phyloP scores from a whole-genome alignment of 1,140 invertebrate species.

The Nautilus pompilius region DNA sequence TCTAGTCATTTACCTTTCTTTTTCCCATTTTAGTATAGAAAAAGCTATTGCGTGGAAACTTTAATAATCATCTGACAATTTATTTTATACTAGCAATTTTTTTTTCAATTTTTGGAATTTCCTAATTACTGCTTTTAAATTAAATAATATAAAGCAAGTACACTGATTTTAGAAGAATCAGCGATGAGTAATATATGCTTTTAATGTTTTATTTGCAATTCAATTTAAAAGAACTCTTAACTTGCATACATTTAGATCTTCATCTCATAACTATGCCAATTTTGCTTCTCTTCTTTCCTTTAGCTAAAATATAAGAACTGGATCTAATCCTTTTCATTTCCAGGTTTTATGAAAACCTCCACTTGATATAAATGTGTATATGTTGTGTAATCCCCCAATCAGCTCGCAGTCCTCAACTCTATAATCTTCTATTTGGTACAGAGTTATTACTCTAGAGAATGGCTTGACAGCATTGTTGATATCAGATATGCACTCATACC shows the following conservation, averaged over 20 bases:
- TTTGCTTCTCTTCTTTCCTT: neutral
- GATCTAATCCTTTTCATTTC: neutral
- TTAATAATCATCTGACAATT: too few species aligned
- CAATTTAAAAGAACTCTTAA: too few species aligned
- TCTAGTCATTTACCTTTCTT: too few species aligned
- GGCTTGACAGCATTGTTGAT: conserved; percentile 35
- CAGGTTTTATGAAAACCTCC: neutral
- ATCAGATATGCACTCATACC: conserved; percentile 23
- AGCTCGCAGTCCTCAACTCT: neutral
- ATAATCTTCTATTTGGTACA: conserved; percentile 4
- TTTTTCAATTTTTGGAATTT: too few species aligned
- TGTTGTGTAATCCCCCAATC: neutral
- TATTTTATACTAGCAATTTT: too few species aligned
- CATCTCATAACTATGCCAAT: neutral
- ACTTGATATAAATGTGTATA: neutral
- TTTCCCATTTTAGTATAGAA: too few species aligned
- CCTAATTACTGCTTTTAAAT: too few species aligned
- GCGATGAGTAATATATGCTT: too few species aligned
- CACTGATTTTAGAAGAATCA: too few species aligned
- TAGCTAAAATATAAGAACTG: neutral
- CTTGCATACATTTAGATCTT: neutral
- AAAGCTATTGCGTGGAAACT: too few species aligned
- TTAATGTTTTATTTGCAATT: too few species aligned
- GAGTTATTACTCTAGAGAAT: conserved; percentile 32
- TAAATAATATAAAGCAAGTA: too few species aligned